Evolutionary conservation across 2,888 invertebrate genomes (phyloP).

Genomic region (Pinctada fucata): DNA sequence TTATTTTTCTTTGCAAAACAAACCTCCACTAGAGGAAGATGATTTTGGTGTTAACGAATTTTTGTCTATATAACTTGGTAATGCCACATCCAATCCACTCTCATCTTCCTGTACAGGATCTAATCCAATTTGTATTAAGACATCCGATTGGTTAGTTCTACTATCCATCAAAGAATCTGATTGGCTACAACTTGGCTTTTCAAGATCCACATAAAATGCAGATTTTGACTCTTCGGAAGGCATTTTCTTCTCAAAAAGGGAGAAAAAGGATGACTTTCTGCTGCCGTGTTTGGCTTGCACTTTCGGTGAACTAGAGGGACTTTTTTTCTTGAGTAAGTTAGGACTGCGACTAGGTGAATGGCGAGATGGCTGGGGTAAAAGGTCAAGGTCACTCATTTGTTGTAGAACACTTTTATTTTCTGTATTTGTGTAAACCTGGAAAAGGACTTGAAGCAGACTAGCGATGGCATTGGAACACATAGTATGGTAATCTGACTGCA

Average conservation of each 20-base stretch:
- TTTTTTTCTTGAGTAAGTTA: constrained; percentile 50
- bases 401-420: constrained; percentile 58
- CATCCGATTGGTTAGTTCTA: constrained; percentile 41
- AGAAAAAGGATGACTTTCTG: constrained; percentile 60
- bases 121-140: constrained; percentile 54
- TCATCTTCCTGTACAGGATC: constrained; percentile 45
- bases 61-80: constrained; percentile 8
- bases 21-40: no score
- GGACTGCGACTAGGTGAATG: constrained; percentile 47
- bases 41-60: neutral
- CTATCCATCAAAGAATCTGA: constrained; percentile 6
- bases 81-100: neutral
- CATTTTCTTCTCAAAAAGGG: constrained; percentile 65
- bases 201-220: constrained; percentile 64
- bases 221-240: constrained; percentile 59
- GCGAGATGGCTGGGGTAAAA: constrained; percentile 43
- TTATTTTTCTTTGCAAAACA: no score
- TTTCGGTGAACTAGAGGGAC: constrained; percentile 53
- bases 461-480: constrained; percentile 59
- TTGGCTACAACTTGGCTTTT: constrained; percentile 29
- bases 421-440: constrained; percentile 50
- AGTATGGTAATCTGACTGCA: constrained; percentile 65
- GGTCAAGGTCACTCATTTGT: constrained; percentile 54
- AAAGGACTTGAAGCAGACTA: constrained; percentile 57
- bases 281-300: constrained; percentile 49